Base-by-base conservation (phyloP, 1,140 invertebrate genomes). In the Melitaea cinxia region DNA sequence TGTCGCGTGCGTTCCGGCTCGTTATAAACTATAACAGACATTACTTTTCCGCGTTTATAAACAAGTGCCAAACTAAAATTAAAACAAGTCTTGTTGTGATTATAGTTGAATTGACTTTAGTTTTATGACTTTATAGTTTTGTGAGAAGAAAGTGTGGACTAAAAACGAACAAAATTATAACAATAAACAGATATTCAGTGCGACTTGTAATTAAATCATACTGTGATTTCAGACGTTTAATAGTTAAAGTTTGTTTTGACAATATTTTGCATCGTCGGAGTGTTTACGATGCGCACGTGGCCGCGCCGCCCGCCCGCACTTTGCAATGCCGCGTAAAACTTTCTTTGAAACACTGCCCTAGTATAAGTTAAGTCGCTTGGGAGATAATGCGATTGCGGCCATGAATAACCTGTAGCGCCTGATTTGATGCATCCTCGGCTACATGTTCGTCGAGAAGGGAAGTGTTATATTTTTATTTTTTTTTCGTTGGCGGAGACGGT, bases 281-380 rank as follows among this genome's bases (percentile, higher is more conserved):
- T 88, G 88, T 88, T 88, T 88, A 90, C 83, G 65, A 33, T 73
- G 81, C 82, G 85, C 88, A 90, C 88, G 88, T 89, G 88, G 85
- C 65, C 65, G 72, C 75, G 75, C 73, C 80, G 78, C 73, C 75
- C 78, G 74, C 77, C 75, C 77, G 75, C 81, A 73, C 73, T 26
- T n/a, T 68, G 78, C 82, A 72, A 88, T 87, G 85, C 85, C 87
- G 84, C 83, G 78, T 82, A 88, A 88, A 88, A 88, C 85, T 88
- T 88, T 83, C 77, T 88, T 82, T 60, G 74, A 73, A 88, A 86
- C 80, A 86, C 73, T 64, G 73, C 73, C 65, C 71, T 76, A 69
- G 77, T 77, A 68, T 88, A 80, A 88, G 73, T 73, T 68, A 53
- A 53, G 64, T 59, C 72, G 72, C 66, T 66, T 71, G 75, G 65